Conservation (phyloP, 1,140 invertebrate genomes). For the Temnothorax longispinosus region DNA sequence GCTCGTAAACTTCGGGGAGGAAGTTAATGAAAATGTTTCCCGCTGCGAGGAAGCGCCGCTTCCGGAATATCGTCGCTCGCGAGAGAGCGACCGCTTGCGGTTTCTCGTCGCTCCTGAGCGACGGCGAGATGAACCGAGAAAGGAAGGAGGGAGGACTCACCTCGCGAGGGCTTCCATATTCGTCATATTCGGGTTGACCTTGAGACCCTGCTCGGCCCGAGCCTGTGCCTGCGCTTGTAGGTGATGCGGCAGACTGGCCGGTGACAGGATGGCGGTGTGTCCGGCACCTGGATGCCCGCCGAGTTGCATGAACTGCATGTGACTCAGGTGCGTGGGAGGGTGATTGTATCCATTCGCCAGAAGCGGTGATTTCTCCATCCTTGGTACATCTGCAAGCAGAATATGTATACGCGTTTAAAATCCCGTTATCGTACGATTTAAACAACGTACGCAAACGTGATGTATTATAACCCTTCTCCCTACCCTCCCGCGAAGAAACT, state of each 20-base stretch:
- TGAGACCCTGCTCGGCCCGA: slow-evolving; percentile 86
- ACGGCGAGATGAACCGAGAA: neutral
- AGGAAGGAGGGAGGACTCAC: slow-evolving; percentile 85
- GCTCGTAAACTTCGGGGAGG: slow-evolving; percentile 68
- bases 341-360: slow-evolving; percentile 98
- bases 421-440: neutral
- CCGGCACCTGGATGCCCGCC: slow-evolving; percentile 89
- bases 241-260: slow-evolving; percentile 94
- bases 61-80: slow-evolving; percentile 62
- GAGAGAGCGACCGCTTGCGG: neutral
- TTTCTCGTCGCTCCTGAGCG: slow-evolving; percentile 11
- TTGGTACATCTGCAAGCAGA: slow-evolving; percentile 90
- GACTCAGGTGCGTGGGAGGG: slow-evolving; percentile 94
- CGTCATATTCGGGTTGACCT: slow-evolving; percentile 90
- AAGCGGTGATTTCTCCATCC: slow-evolving; percentile 96
- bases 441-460: neutral
- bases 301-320: slow-evolving; percentile 95
- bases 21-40: slow-evolving; percentile 82
- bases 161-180: slow-evolving; percentile 94
- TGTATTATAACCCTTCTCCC: neutral
- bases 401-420: slow-evolving; percentile 14
- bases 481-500: neutral
- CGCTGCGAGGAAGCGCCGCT: slow-evolving; percentile 77
- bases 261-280: slow-evolving; percentile 93
- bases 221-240: slow-evolving; percentile 86